These are phyloP conservation scores for Acrocephalus arundinaceus DNA, from an alignment of 2,113 vertebrate species.

Conservation along the genomic window DNA sequence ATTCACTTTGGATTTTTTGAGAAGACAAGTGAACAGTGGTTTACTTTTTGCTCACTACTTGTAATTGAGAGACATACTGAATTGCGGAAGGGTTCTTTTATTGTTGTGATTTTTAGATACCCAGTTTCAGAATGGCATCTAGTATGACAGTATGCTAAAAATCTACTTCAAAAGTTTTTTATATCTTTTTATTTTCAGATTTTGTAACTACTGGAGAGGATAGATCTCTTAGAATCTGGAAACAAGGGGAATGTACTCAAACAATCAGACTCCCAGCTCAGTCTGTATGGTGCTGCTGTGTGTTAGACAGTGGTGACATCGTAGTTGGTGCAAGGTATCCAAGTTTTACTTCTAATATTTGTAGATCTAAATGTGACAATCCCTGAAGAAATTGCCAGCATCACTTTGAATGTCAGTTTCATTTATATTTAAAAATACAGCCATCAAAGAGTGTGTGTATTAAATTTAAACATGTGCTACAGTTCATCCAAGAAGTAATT, in stretches of 20 bases:
- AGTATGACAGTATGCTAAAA: neutral
- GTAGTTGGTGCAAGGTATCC: conserved; percentile 92
- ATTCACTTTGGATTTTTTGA: neutral
- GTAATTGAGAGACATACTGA: neutral
- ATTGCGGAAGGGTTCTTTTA: neutral
- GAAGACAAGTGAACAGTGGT: neutral
- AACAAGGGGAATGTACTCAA: conserved; percentile 86
- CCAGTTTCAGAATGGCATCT: neutral
- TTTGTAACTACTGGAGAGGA: conserved; percentile 96
- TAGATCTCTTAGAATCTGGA: conserved; percentile 92
- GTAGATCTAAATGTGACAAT: neutral
- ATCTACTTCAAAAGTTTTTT: neutral
- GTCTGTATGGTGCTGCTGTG: conserved; percentile 97
- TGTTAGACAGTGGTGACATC: conserved; percentile 91
- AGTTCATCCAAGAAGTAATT: neutral
- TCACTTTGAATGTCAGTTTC: neutral
- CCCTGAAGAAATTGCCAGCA: neutral
- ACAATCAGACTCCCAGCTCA: conserved; percentile 93
- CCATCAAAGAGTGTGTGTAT: neutral
- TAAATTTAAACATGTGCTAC: neutral
- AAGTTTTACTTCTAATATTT: neutral
- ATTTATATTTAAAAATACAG: neutral
- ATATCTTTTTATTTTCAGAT: conserved; percentile 72
- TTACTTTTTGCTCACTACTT: neutral
- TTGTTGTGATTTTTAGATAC: neutral